Evolutionary conservation across 2,113 vertebrate species (phyloP).

Genomic region (Sylvietta virens): DNA sequence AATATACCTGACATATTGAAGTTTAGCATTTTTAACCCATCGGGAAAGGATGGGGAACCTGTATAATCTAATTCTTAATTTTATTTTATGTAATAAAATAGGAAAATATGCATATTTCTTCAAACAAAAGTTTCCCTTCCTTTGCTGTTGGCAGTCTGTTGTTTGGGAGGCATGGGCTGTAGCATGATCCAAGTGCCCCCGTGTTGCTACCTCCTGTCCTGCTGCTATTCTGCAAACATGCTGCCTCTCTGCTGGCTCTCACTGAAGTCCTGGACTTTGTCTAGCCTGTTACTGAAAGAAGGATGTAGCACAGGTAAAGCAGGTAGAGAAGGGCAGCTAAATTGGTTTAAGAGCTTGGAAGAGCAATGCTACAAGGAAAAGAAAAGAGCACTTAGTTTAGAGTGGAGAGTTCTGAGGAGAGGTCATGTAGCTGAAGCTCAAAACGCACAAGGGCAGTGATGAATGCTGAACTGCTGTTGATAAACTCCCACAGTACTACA

Average conservation of each 20-base stretch:
- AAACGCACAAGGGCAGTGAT: not conserved
- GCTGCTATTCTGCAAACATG: not conserved
- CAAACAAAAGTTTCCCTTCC: not conserved
- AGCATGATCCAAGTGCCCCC: rapidly evolving
- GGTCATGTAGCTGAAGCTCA: not conserved
- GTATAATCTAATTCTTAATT: not conserved
- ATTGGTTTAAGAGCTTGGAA: not conserved
- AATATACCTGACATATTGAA: not conserved
- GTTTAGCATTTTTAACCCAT: not conserved
- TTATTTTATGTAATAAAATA: not conserved
- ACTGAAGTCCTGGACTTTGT: not conserved
- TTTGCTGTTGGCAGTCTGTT: not conserved
- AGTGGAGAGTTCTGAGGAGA: not conserved
- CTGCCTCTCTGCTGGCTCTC: not conserved
- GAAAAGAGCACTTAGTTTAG: not conserved
- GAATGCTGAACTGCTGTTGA: not conserved
- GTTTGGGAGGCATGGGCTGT: not conserved
- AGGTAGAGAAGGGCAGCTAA: not conserved
- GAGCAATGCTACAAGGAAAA: not conserved
- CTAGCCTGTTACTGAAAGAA: not conserved
- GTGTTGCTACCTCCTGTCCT: not conserved
- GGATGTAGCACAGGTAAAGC: not conserved
- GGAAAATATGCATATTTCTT: not conserved
- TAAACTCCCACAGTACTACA: not conserved
- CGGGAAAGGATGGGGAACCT: rapidly evolving